Evolutionary conservation across 2,888 invertebrate species (phyloP), one percentile per base, ranked within the genome.

Genomic region (Yponomeuta plumbellus): DNA sequence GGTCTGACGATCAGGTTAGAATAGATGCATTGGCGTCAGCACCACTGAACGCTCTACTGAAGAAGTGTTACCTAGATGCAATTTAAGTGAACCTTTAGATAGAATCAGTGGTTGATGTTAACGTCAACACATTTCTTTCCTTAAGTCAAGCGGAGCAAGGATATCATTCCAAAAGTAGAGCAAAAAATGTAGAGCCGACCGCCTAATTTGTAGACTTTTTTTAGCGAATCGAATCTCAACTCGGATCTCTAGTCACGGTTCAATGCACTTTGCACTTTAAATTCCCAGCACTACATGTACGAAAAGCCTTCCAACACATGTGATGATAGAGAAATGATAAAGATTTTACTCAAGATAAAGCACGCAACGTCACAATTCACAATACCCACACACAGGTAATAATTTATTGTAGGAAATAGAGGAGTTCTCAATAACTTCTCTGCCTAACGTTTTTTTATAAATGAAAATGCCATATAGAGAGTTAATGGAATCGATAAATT

Each of bases 11-110:
- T 52, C 44, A 17, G 17, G 44, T 52, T 34, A 52, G 17, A 52
- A 52, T 8, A 39, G 11, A 52, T 52, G 44, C 44, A 52, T 52
- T 52, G 44, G 44, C 44, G 44, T 52, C 17, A 17, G 44, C 44
- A 52, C 13, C 44, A 52, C 44, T 52, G 44, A 52, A 52, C 44
- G 44, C 44, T 52, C 44, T 52, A 52, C 44, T 52, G 44, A 52
- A 52, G 44, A 52, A 52, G 13, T 52, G 13, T 52, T 34, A 52
- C 44, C 44, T 17, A 52, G 44, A 52, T 52, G 44, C 44, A 52
- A 52, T 52, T 13, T 13, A 52, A 52, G 44, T 52, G 44, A 52
- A 52, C 44, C 44, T 52, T 52, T 34, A 8, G 34, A 34, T 34
- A 52, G 0, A 52, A 17, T 0, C 44, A 52, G 44, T 52, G 44